Base-by-base conservation (phyloP, 2,113 vertebrate species). In the Corythornis cristatus region DNA sequence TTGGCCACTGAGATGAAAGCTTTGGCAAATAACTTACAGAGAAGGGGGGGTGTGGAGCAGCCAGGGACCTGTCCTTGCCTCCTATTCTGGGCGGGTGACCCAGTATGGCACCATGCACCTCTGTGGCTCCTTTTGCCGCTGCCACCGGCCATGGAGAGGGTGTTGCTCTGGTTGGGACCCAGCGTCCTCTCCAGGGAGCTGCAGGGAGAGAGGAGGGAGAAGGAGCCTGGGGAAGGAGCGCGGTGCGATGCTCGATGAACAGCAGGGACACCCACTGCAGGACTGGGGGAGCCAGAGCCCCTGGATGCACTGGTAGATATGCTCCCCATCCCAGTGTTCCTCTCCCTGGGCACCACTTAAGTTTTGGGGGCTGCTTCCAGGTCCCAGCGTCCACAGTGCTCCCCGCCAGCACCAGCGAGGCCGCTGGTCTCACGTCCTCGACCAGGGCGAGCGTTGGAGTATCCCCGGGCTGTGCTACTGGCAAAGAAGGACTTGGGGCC, bases 21-120 rank as follows among this genome's bases (percentile, higher is more conserved):
- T 96, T 97, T 97, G 96, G 96, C 96, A 97, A 97, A 97, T 96
- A 96, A 97, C 76, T 96, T 95, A 96, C 53, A 80, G 91, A 91
- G 66, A 77, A 37, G 57, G 68, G 13, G 18, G 17, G 25, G 15
- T 15, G 26, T 35, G 35, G 57, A 22, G 57, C 15, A 75, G 68
- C 31, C 1, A 15, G 73, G 68, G 78, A 77, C 54, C 61, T 68
- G 54, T 89, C 77, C 90, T 94, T 23, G 2, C 73, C 89, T 93
- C 50, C 76, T 2, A 5, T 46, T 68, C 86, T 1, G 4, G 43
- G 40, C 2, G 5, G 46, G 45, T 1, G 23, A 57, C 43, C 45
- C 53, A 15, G 51, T 1, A 9, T 0, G 35, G 77, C 83, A 74
- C 66, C 1, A 3, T 14, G 73, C 68, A 68, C 37, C 60, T 68